A percentile compares a stretch with the other conserved stretches of the same genome.
Conservation (phyloP, 1,140 invertebrate genomes). For the Lordiphosa collinella region DNA sequence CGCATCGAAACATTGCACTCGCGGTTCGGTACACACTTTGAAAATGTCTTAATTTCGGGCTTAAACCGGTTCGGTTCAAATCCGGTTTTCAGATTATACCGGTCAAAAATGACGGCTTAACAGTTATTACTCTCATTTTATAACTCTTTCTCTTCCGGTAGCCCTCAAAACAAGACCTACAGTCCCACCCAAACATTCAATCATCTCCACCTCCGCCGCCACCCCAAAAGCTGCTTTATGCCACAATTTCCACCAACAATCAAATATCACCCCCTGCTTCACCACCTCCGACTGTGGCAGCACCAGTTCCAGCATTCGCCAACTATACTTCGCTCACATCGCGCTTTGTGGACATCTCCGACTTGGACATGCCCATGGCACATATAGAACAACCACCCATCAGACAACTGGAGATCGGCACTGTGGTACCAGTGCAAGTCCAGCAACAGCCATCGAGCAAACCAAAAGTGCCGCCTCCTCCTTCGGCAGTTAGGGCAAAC, state of each 20-base stretch:
- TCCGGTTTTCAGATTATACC: no score
- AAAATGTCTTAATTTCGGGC: no score
- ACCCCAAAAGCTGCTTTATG: conserved; percentile 35
- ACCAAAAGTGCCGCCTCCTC: conserved; percentile 55
- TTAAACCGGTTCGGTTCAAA: no score
- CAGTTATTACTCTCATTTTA: no score
- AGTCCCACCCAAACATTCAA: conserved; percentile 5
- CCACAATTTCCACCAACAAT: conserved; percentile 63
- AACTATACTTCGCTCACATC: conserved; percentile 55
- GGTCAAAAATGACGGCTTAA: no score
- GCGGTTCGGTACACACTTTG: no score
- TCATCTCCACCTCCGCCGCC: conserved; percentile 13
- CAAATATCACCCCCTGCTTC: conserved; percentile 53
- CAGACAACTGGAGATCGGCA: conserved; percentile 29
- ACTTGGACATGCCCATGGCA: conserved; percentile 31
- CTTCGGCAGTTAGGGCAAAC: conserved; percentile 45
- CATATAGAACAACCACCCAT: background rate
- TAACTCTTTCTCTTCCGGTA: background rate
- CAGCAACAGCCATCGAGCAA: conserved; percentile 17
- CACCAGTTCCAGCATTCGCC: conserved; percentile 6
- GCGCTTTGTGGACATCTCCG: conserved; percentile 54
- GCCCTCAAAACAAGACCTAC: conserved; percentile 37
- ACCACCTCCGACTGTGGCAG: conserved; percentile 14
- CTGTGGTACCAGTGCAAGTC: conserved; percentile 42
- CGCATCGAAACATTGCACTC: no score